Evolutionary conservation across 1,140 invertebrate genomes (phyloP), one percentile per base, ranked within the genome.

Genomic region (Drosophila auraria): DNA sequence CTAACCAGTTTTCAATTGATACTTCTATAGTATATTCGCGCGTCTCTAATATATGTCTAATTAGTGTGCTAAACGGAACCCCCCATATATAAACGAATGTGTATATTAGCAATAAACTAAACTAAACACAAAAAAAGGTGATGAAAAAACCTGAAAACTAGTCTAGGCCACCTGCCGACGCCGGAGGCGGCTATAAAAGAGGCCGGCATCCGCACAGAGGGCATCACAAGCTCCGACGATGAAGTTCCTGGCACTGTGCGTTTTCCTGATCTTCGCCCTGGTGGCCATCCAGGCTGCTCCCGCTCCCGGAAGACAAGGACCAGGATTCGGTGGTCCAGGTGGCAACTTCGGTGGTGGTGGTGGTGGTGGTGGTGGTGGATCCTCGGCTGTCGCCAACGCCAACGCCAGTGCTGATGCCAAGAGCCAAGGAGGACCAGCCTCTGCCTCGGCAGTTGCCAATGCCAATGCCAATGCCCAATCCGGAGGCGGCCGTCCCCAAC

Each of bases 51-150:
- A 69, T 68, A 72, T 61, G 47, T 23, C 54, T 73, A 73, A 73
- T 73, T 73, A 44, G 27, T 78, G 73, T 78, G 75, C 74, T 78
- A 78, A 78, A 69, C 74, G 74, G 53, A 77, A 68, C 42, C 62
- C 47, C 63, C 47, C 11, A 11, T 42, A 45, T 44, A 36, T 66
- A 14, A 38, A 42, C 20, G 54, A 40, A n/a, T 40, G 54, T 57
- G 12, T 25, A 42, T 42, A 59, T 60, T 51, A 60, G 36, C 53
- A 57, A 17, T 59, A 68, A 71, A 54, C 40, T 30, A 60, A 53
- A 49, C 45, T 33, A 54, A 56, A 65, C 11, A 58, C 14, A 56
- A 23, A 49, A 14, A 65, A 60, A 60, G 27, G 23, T 54, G 25
- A 60, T 23, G 11, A 47, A 40, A 25, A 57, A 57, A 40, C 2